These are phyloP conservation scores for Microplitis mediator DNA, from an alignment of 1,140 invertebrate species.

Conservation along the genomic window DNA sequence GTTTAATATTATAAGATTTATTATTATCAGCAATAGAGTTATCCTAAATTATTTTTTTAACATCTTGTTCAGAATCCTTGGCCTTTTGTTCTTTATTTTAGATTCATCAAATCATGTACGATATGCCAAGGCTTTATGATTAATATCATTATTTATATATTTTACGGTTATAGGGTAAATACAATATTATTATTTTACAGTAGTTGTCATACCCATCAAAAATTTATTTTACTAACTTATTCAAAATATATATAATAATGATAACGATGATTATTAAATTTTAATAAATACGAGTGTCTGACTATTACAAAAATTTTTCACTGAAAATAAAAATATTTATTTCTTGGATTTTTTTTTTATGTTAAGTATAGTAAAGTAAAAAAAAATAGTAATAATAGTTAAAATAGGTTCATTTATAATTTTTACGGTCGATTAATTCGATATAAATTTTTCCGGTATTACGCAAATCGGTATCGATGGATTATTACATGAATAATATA, in stretches of 20 bases:
- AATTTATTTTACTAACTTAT: too few species aligned
- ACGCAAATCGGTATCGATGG: neutral
- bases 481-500: neutral
- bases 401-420: neutral
- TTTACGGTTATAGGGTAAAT: too few species aligned
- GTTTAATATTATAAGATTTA: neutral
- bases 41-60: neutral
- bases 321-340: too few species aligned
- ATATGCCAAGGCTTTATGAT: neutral
- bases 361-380: too few species aligned
- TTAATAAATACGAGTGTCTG: too few species aligned
- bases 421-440: neutral
- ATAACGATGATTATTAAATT: too few species aligned
- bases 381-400: too few species aligned
- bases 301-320: too few species aligned
- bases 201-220: too few species aligned
- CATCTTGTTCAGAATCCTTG: constrained; percentile 8
- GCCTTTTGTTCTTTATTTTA: constrained; percentile 8
- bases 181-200: too few species aligned
- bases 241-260: too few species aligned
- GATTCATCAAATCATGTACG: neutral
- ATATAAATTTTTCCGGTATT: neutral
- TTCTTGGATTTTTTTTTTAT: too few species aligned
- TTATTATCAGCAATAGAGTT: neutral
- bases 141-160: neutral